A percentile compares a stretch with the other conserved stretches of the same genome.
Conservation (phyloP, 2,888 invertebrate species). For the Taphrorychus bicolor region DNA sequence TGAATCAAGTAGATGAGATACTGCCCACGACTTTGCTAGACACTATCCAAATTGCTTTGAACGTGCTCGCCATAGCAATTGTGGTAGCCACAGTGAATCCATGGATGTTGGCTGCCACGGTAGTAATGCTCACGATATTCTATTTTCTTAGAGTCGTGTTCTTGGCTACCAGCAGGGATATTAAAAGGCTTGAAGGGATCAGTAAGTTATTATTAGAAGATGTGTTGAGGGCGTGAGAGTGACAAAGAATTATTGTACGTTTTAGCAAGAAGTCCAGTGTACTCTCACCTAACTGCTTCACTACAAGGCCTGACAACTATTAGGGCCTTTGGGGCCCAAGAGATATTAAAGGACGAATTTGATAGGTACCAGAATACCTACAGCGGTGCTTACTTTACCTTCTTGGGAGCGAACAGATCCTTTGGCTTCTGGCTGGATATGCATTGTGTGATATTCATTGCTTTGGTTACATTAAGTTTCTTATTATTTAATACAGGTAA, state of each 20-base stretch:
- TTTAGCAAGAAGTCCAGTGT: slow-evolving; percentile 78
- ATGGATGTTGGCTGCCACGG: slow-evolving; percentile 72
- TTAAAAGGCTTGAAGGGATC: slow-evolving; percentile 74
- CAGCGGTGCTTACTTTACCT: slow-evolving; percentile 76
- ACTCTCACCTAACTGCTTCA: slow-evolving; percentile 75
- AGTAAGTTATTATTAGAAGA: slow-evolving; percentile 68
- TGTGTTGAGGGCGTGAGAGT: no score
- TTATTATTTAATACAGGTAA: slow-evolving; percentile 67
- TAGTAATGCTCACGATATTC: slow-evolving; percentile 70
- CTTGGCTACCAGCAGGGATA: slow-evolving; percentile 74
- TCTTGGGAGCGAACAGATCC: slow-evolving; percentile 68
- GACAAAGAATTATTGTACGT: no score
- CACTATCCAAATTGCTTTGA: slow-evolving; percentile 64
- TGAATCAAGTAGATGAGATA: slow-evolving; percentile 66
- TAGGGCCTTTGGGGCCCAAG: slow-evolving; percentile 72
- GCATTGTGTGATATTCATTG: slow-evolving; percentile 70
- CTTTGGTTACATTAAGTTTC: slow-evolving; percentile 69
- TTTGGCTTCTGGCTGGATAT: slow-evolving; percentile 75
- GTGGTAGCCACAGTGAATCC: slow-evolving; percentile 76
- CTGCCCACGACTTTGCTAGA: slow-evolving; percentile 63
- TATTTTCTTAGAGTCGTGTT: slow-evolving; percentile 73
- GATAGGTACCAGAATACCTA: slow-evolving; percentile 70
- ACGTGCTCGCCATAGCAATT: slow-evolving; percentile 72
- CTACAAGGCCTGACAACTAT: slow-evolving; percentile 80
- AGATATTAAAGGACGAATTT: slow-evolving; percentile 67